Percentiles rank a stretch among this genome's conserved stretches.
Evolutionary conservation across 2,797 vertebrate species (phyloP).

Genomic region (Micropoecilia bifurca): DNA sequence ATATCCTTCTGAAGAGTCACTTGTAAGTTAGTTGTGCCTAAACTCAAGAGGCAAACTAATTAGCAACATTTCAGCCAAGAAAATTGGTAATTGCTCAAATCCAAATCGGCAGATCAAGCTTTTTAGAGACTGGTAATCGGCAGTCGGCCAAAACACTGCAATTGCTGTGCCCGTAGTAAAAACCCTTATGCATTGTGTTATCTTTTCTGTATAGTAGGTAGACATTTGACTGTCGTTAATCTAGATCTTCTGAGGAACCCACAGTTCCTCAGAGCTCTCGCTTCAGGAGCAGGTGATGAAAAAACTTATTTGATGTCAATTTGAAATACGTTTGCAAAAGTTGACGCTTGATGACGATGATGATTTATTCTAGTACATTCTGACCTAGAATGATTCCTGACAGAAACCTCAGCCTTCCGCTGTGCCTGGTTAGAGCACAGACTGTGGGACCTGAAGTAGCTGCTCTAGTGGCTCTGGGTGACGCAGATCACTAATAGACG

Average conservation of each 20-base stretch:
- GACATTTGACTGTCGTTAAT: background rate
- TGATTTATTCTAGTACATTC: background rate
- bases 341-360: conserved; percentile 86
- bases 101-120: too few species aligned
- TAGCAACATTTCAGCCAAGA: too few species aligned
- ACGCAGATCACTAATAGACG: background rate
- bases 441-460: background rate
- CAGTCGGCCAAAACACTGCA: too few species aligned
- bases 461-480: background rate
- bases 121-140: too few species aligned
- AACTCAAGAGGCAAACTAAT: too few species aligned
- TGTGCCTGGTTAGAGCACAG: background rate
- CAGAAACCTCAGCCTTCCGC: background rate
- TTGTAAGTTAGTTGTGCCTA: too few species aligned
- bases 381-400: background rate
- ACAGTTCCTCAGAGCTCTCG: background rate
- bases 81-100: too few species aligned
- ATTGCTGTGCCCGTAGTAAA: too few species aligned
- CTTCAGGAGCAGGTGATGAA: conserved; percentile 86
- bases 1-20: too few species aligned
- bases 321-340: conserved; percentile 87
- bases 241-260: conserved; percentile 1
- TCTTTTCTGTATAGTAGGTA: background rate
- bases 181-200: background rate
- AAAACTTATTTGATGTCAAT: conserved; percentile 77